phyloP scores from a whole-genome alignment of 2,888 invertebrate genomes.

The Drosophila niveifrons region DNA sequence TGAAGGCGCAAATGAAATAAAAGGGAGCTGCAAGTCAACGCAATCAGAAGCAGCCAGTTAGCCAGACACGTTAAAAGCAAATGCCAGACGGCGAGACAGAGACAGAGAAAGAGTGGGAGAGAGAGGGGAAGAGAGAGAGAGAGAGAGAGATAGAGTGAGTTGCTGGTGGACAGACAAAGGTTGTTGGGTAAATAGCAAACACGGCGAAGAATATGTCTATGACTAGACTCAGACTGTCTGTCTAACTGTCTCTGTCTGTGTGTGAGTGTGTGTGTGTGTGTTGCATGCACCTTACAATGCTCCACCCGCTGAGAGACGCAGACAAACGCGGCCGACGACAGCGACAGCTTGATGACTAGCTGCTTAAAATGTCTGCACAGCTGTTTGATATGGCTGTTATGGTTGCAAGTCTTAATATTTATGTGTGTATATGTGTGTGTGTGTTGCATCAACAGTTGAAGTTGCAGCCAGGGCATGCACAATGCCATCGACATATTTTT shows the following conservation, averaged over 20 bases:
- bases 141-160: constrained; percentile 34
- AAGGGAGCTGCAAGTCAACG: constrained; percentile 20
- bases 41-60: constrained; percentile 46
- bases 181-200: constrained; percentile 42
- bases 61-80: constrained; percentile 21
- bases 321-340: constrained; percentile 53
- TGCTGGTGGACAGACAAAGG: constrained; percentile 47
- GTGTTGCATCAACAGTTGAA: constrained; percentile 74
- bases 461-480: constrained; percentile 57
- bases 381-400: constrained; percentile 57
- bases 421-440: constrained; percentile 34
- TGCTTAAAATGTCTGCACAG: constrained; percentile 81
- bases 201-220: constrained; percentile 48
- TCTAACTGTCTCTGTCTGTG: not conserved
- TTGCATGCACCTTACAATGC: constrained; percentile 49
- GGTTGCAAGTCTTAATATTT: too few species aligned
- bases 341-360: constrained; percentile 72
- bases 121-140: constrained; percentile 33
- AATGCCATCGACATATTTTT: constrained; percentile 66
- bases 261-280: not conserved
- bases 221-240: constrained; percentile 60
- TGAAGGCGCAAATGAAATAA: constrained; percentile 20
- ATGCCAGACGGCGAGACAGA: constrained; percentile 11
- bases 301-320: constrained; percentile 27
- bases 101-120: constrained; percentile 3